Conservation (phyloP, 1,140 invertebrate species). For the Arctopsyche grandis region DNA sequence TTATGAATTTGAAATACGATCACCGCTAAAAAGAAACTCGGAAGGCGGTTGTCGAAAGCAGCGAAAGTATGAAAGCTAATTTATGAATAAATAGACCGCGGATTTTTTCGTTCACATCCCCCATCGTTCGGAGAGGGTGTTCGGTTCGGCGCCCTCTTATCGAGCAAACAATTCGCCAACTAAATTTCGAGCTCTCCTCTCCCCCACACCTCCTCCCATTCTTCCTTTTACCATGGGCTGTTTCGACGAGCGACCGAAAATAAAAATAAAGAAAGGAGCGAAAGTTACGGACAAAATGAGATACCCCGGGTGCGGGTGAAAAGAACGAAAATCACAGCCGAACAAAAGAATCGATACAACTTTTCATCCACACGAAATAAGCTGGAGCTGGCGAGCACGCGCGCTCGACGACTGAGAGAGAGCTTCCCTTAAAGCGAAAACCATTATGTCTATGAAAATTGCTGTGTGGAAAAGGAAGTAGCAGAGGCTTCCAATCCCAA, state of each 20-base stretch:
- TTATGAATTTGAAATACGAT: background rate
- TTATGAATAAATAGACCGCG: constrained; percentile 33
- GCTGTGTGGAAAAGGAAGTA: constrained; percentile 23
- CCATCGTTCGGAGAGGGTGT: too few species aligned
- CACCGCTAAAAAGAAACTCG: background rate
- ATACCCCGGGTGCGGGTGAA: constrained; percentile 19
- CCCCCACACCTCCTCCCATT: background rate
- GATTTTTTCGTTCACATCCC: background rate
- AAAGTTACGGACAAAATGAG: constrained; percentile 39
- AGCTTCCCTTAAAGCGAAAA: constrained; percentile 49
- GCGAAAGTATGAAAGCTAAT: constrained; percentile 18
- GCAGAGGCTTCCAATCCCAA: constrained; percentile 12
- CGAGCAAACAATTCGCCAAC: background rate
- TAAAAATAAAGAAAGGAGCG: constrained; percentile 27
- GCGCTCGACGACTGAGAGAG: background rate
- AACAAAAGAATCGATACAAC: constrained; percentile 52
- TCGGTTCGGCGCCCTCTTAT: constrained; percentile 1
- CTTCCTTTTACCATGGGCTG: too few species aligned
- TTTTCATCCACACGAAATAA: constrained; percentile 43
- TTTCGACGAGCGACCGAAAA: background rate
- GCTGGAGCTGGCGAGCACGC: constrained; percentile 18
- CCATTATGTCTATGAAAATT: constrained; percentile 54
- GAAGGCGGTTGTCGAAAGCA: too few species aligned
- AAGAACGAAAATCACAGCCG: constrained; percentile 41
- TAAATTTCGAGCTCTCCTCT: background rate